Conservation (phyloP, 1,140 invertebrate genomes). For the Lordiphosa collinella region DNA sequence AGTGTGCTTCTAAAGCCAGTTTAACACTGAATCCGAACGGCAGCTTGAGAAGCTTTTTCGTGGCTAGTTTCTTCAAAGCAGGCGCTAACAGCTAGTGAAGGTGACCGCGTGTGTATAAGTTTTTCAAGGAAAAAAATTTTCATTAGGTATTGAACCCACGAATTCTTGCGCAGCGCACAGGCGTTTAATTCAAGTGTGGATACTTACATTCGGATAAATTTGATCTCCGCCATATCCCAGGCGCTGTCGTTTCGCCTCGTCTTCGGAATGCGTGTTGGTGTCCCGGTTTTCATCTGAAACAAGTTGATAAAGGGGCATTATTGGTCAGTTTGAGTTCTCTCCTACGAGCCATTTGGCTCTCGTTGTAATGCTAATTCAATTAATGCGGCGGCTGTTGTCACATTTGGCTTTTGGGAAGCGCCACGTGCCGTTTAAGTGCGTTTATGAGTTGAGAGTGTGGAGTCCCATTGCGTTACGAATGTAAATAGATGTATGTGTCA, state of each 20-base stretch:
- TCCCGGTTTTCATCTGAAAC: conserved; percentile 89
- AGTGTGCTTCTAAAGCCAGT: too few relatives aligned
- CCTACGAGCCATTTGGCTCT: background rate
- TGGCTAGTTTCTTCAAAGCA: too few relatives aligned
- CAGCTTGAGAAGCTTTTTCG: too few relatives aligned
- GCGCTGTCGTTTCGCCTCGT: conserved; percentile 91
- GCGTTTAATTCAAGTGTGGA: too few relatives aligned
- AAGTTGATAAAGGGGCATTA: background rate
- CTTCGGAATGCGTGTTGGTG: conserved; percentile 90
- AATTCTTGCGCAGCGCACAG: too few relatives aligned
- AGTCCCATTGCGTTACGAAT: conserved; percentile 2
- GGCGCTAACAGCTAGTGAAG: too few relatives aligned
- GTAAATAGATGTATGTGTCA: conserved; percentile 14
- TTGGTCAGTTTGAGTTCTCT: background rate
- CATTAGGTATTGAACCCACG: too few relatives aligned
- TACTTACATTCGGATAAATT: conserved; percentile 91
- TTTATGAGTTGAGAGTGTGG: conserved; percentile 25
- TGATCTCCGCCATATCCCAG: conserved; percentile 94
- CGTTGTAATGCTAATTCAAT: conserved; percentile 24
- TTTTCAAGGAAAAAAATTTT: too few relatives aligned
- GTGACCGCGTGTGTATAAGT: too few relatives aligned
- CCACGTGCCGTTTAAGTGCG: conserved; percentile 58
- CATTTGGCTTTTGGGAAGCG: conserved; percentile 2
- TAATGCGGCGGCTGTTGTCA: conserved; percentile 5
- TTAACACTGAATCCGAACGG: too few relatives aligned